Evolutionary conservation across 2,797 vertebrate genomes (phyloP).

Genomic region (Liparis tanakae): DNA sequence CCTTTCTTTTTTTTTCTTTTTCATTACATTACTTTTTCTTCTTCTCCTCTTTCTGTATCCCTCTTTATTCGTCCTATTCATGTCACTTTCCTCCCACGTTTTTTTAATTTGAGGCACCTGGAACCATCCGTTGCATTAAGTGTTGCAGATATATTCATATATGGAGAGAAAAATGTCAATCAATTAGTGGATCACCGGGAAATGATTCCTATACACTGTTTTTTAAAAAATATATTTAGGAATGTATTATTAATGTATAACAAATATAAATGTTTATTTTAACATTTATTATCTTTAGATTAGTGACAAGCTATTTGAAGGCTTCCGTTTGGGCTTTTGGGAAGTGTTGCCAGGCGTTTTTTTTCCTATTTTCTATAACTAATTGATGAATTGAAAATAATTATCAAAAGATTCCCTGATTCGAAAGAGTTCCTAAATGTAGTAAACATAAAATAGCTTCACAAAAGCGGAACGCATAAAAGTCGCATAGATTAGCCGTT

Average conservation of each 20-base stretch:
- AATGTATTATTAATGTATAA: too few relatives aligned
- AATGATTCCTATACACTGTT: background rate
- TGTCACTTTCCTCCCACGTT: conserved; percentile 25
- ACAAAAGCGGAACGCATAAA: conserved; percentile 11
- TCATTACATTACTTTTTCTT: conserved; percentile 33
- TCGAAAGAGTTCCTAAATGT: conserved; percentile 6
- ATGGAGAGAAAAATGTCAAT: background rate
- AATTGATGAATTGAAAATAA: background rate
- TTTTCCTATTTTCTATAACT: background rate
- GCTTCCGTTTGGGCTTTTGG: too few relatives aligned
- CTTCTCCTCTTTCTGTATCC: conserved; percentile 19
- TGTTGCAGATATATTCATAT: background rate
- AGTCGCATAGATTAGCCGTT: conserved; percentile 19
- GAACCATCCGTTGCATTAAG: background rate
- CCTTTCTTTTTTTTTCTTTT: conserved; percentile 36
- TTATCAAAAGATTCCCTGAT: conserved; percentile 13
- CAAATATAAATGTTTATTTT: too few relatives aligned
- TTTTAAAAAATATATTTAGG: too few relatives aligned
- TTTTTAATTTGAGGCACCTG: conserved; percentile 6
- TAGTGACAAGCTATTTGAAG: too few relatives aligned
- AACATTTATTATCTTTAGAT: too few relatives aligned
- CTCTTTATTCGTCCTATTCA: conserved; percentile 11
- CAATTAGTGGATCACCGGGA: background rate
- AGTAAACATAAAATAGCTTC: background rate
- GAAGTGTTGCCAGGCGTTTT: too few relatives aligned